Evolutionary conservation across 2,888 invertebrate species (phyloP), one percentile per base, ranked within the genome.

Genomic region (Oxytorus armatus): DNA sequence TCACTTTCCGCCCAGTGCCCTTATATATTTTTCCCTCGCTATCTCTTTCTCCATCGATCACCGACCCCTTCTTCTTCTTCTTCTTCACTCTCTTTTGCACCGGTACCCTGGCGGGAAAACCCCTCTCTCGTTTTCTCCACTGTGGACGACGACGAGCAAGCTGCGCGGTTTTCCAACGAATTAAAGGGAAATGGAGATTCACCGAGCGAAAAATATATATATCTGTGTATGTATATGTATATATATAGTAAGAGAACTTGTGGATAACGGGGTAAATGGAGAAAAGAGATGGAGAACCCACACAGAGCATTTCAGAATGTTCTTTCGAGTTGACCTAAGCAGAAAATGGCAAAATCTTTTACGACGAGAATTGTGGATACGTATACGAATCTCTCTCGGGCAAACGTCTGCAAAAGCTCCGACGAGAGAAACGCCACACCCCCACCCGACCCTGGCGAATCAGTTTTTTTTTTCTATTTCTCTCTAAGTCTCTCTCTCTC

Each of bases 311-410:
- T 82, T 78, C 76, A 77, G 69, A 74, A 59, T 39, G 47, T 69
- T 82, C 83, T 86, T 86, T 88, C 76, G 81, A 78, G 85, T 85
- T 87, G 88, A 88, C 82, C 88, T 86, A 85, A 88, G 85, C 88
- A 85, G 88, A 88, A 88, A 88, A 86, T 88, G 84, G 85, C 84
- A 83, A 85, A 85, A 66, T 74, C 74, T 74, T 74, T 74, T 74
- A 74, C 65, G 65, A 55, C 33, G 65, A 65, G 47, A 66, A 74
- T 74, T 86, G 85, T 85, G 83, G 73, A 75, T 80, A 39, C 65
- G 65, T 66, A 29, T 44, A 74, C 36, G 21, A 42, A 66, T 59
- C 69, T 49, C 55, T 79, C 57, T 55, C 25, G 14, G 55, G 42
- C 61, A 21, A 63, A 81, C 75, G 78, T 76, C 66, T 69, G 81